Percentiles rank a stretch among this genome's conserved stretches.
Conservation (phyloP, 2,888 invertebrate genomes). For the Thymelicus sylvestris region DNA sequence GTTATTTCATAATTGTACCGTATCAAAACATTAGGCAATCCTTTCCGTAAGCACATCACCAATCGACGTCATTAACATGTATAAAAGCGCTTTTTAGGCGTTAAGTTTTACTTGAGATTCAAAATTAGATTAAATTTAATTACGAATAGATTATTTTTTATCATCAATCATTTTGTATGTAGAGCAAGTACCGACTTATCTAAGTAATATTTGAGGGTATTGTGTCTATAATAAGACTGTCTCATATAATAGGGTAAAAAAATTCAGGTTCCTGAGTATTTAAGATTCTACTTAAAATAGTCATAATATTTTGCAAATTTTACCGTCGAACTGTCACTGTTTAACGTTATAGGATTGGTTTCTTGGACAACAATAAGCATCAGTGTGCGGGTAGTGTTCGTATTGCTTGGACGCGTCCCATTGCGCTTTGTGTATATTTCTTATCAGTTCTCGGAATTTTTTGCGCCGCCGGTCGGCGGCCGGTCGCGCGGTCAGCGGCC, state of each 20-base stretch:
- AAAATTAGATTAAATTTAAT: slow-evolving; percentile 30
- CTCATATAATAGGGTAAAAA: too few relatives aligned
- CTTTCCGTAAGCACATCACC: slow-evolving; percentile 36
- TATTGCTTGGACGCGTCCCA: too few relatives aligned
- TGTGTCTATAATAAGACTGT: background rate
- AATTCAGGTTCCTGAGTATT: too few relatives aligned
- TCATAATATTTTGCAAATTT: too few relatives aligned
- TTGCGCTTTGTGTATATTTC: too few relatives aligned
- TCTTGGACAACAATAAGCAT: too few relatives aligned
- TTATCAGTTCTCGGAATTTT: background rate
- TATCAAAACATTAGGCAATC: slow-evolving; percentile 78
- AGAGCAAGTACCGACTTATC: too few relatives aligned
- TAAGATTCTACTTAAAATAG: too few relatives aligned
- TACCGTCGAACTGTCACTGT: too few relatives aligned
- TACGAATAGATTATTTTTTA: background rate
- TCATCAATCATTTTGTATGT: background rate
- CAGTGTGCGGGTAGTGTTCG: too few relatives aligned
- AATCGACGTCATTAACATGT: slow-evolving; percentile 28
- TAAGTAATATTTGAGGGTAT: too few relatives aligned
- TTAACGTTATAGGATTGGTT: too few relatives aligned
- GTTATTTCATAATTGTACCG: slow-evolving; percentile 75
- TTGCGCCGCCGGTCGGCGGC: background rate
- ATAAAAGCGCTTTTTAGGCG: slow-evolving; percentile 7
- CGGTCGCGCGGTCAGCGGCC: background rate
- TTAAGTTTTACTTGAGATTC: slow-evolving; percentile 24